Evolutionary conservation across 2,888 invertebrate genomes (phyloP), one percentile per base, ranked within the genome.

Genomic region (Caradrina kadenii): DNA sequence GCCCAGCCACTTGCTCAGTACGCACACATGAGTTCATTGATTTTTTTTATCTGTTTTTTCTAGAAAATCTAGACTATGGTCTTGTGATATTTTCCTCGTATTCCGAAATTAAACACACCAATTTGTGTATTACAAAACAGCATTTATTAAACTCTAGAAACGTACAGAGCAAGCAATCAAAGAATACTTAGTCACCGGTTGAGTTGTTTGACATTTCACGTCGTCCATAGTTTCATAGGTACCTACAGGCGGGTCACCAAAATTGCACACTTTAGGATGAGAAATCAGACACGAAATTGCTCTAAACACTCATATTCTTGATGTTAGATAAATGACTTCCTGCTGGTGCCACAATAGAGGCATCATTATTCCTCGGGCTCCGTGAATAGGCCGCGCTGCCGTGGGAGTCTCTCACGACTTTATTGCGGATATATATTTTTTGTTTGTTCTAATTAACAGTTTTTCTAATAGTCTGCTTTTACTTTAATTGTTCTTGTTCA

Each of bases 321-420:
- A 95, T 96, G 95, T 92, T 94, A 95, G 95, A 95, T 95, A 96
- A 96, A 95, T 94, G 91, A 95, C 96, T 96, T 96, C 96, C 96
- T 95, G 95, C 93, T 92, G 89, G 82, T 88, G 87, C 87, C 88
- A 96, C 95, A 96, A 95, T 95, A 88, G 94, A 92, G 91, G 90
- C 94, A 93, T 95, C 95, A 95, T 96, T 95, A 96, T 93, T 93
- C 92, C 88, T 86, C 90, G 87, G 86, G 87, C 87, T 76, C 83
- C 88, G 87, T 92, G 93, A 94, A 94, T 93, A 90, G 92, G 89
- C 89, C 88, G 87, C 88, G 86, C 87, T 87, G 90, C 91, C 95
- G 95, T 96, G 95, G 92, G 95, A 96, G 89, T 74, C 91, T 96
- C 96, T 90, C 96, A 96, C 95, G 95, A 92, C 90, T 92, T 91